Evolutionary conservation across 2,888 invertebrate species (phyloP), one percentile per base, ranked within the genome.

Genomic region (Isoperla grammatica): DNA sequence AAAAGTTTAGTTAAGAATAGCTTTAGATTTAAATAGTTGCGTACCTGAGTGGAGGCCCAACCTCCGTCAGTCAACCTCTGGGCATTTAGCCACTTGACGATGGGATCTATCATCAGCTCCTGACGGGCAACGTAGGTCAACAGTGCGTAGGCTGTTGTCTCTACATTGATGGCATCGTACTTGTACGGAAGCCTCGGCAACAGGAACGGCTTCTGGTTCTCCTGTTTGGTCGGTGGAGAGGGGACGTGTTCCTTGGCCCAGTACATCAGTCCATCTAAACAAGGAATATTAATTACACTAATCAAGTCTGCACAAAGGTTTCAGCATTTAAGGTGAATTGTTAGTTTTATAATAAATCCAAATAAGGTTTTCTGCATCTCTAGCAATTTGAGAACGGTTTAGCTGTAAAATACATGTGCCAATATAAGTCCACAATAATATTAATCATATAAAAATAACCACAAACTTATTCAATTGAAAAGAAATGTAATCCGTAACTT

Each of bases 81-180:
- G 1, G 91, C 81, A 72, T 94, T 95, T 43, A 95, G 77, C 95
- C 95, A 95, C 72, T 88, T 86, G 9, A 94, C 93, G 66, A 95
- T 92, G 1, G 87, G 84, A 69, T 94, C 91, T 61, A 90, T 85
- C 68, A 85, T 82, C 57, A 84, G 76, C 70, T 93, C 92, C 72
- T 93, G 88, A 15, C 91, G 81, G 29, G 88, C 88, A 63, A 92
- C 91, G 71, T 94, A 92, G 0, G 93, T 88, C 68, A 97, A 77
- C 53, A 97, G 76, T 1, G 91, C 96, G 72, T 95, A 96, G 0
- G 95, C 89, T 0, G 96, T 97, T 0, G 95, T 86, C 70, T 95
- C 95, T 48, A 96, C 88, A 73, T 95, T 96, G 71, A 90, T 87
- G 0, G 92, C 85, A 76, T 97, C 97, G 72, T 87, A 91, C 67